phyloP scores from a whole-genome alignment of 1,140 invertebrate species.

The Diorhabda sublineata region DNA sequence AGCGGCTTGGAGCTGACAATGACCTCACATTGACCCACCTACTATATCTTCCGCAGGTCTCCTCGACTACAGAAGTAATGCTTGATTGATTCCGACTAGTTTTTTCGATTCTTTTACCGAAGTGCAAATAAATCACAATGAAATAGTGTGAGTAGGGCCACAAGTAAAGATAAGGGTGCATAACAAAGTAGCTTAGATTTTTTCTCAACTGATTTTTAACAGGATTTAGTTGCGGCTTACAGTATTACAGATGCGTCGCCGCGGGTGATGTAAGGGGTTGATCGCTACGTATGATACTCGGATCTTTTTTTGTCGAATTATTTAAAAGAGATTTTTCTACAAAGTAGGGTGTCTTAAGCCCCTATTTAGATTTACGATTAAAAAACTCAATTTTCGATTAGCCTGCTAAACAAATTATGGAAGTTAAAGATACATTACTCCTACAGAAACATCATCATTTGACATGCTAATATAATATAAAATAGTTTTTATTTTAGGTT shows the following conservation, averaged over 20 bases:
- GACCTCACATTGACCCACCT: constrained; percentile 40
- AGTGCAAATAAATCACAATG: constrained; percentile 49
- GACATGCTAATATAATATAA: no score
- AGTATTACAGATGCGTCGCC: constrained; percentile 1
- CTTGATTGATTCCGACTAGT: constrained; percentile 47
- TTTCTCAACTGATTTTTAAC: constrained; percentile 42
- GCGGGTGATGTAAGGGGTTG: neutral
- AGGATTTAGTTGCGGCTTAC: constrained; percentile 26
- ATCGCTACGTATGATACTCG: constrained; percentile 1
- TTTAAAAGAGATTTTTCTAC: constrained; percentile 8
- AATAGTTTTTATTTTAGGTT: no score
- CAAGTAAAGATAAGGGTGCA: constrained; percentile 39
- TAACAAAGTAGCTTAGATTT: constrained; percentile 45
- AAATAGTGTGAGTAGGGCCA: constrained; percentile 43
- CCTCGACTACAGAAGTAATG: constrained; percentile 43
- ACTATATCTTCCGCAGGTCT: constrained; percentile 45
- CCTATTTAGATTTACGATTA: no score
- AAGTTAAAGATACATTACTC: no score
- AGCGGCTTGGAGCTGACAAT: constrained; percentile 32
- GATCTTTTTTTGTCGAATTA: constrained; percentile 22
- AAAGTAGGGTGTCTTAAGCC: no score
- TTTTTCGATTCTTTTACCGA: constrained; percentile 47
- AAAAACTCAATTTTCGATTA: no score
- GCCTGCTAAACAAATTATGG: no score
- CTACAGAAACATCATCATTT: no score